Base-by-base conservation (phyloP, 92 coral and sea anemone genomes). In the Heteractis magnifica region DNA sequence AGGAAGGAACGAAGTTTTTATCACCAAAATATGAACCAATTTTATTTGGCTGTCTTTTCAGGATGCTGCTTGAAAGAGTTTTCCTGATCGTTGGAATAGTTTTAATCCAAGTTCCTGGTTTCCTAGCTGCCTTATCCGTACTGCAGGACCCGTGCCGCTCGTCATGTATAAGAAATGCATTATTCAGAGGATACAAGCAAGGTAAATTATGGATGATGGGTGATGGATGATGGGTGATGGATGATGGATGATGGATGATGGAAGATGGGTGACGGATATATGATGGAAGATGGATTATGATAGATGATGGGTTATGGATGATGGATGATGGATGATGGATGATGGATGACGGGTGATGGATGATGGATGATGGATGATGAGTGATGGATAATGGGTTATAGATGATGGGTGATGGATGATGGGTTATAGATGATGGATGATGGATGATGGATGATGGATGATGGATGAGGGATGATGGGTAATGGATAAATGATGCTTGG, bases 61-160 rank as follows among this genome's bases (percentile, higher is more conserved):
- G 73, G 14, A 68, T 68, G 73, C 11, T 26, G 73, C 15, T 68
- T 68, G 73, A 8, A 1, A 68, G 6, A 68, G 15, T 10, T 68
- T 10, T 23, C 73, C 23, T 68, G 49, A 23, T 20, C 16, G 0
- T 68, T 21, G 49, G 73, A 4, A 9, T 26, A 26, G 8, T 68
- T 68, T 11, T 68, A 10, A 23, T 68, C 49, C 73, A 68, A 4
- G 79, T 52, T 73, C 71, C 79, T 48, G 53, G 19, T 6, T 59
- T 41, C 34, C 49, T 12, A 19, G 79, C 51, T 9, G 79, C 74
- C 51, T 52, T 6, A 14, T 82, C 50, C 53, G 86, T 48, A 62
- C 23, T 23, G 20, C 75, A 50, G 11, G 14, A 75, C 4, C 79
- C 86, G 5, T 82, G 86, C 48, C 86, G 86, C 41, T 73, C 86